Conservation (phyloP, 2,888 invertebrate genomes). For the Phalangium opilio region DNA sequence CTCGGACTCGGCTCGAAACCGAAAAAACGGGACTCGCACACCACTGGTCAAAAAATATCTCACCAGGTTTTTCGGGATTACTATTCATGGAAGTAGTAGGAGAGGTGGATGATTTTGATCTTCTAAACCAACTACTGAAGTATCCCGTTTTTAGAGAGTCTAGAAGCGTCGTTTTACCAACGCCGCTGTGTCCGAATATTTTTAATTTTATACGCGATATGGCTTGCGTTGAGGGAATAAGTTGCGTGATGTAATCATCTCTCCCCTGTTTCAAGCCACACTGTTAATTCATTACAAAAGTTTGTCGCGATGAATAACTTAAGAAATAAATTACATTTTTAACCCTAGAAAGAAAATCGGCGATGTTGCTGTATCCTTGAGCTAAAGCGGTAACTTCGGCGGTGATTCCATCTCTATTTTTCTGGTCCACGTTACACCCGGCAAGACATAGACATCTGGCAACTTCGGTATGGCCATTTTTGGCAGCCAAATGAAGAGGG, state of each 20-base stretch:
- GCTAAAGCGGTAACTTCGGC: constrained; percentile 62
- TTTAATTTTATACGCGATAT: constrained; percentile 48
- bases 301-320: constrained; percentile 5
- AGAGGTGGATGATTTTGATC: constrained; percentile 21
- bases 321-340: constrained; percentile 37
- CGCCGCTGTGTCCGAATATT: constrained; percentile 52
- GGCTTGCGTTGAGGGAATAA: constrained; percentile 41
- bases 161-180: constrained; percentile 52
- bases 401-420: constrained; percentile 51
- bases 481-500: constrained; percentile 54
- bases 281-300: background rate
- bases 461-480: constrained; percentile 52
- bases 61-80: background rate
- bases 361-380: constrained; percentile 51
- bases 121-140: constrained; percentile 46
- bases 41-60: too few species aligned
- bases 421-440: constrained; percentile 50
- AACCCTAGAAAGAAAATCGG: constrained; percentile 47
- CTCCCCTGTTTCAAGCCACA: constrained; percentile 28
- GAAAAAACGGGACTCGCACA: too few species aligned
- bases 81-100: constrained; percentile 3
- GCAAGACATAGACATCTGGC: constrained; percentile 51
- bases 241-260: constrained; percentile 44
- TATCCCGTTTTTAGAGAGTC: constrained; percentile 50
- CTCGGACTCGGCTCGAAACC: too few species aligned